Base-by-base conservation (phyloP, 2,113 vertebrate genomes). In the Mirounga angustirostris region DNA sequence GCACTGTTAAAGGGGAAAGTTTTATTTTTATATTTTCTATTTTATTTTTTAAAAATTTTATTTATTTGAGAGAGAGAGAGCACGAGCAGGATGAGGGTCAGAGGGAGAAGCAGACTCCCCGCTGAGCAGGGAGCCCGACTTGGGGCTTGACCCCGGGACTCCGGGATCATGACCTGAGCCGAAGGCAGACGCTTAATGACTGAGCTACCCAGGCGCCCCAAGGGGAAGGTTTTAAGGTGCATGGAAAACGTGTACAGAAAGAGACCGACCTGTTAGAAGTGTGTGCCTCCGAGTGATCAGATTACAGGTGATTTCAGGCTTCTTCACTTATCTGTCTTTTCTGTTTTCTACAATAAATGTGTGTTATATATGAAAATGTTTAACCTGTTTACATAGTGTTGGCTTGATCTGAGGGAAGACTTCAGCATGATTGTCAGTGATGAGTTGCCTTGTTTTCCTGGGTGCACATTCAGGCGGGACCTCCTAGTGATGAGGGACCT, bases 311-410 rank as follows among this genome's bases (percentile, higher is more conserved):
- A 9, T 33, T 28, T 11, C 89, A 33, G 7, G 61, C 19, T 7
- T 13, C 52, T 26, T 18, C 2, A 43, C 14, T 28, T 13, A 0
- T 69, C 61, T 59, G 73, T 36, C 15, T 36, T 63, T 58, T 40
- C 52, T 36, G 18, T 65, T 67, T 78, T 28, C 52, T 78, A 1
- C 19, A 22, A n/a, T 83, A 56, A 90, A n/a, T 11, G 19, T 2
- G 1, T 4, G 1, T 63, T 16, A 43, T 58, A 2, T n/a, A 19
- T 58, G 43, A 69, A 65, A 67, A 58, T 46, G 10, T 69, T 22
- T 33, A 65, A 26, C 3, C 18, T 24, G 33, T 69, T 30, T 1
- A 10, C 1, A 0, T 4, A 19, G 52, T 1, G 0, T 50, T 16
- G 1, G 50, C 81, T 18, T 10, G 5, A 7, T 18, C 9, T 2